Evolutionary conservation across 1,140 invertebrate species (phyloP), one percentile per base, ranked within the genome.

Genomic region (Zaprionus africanus): DNA sequence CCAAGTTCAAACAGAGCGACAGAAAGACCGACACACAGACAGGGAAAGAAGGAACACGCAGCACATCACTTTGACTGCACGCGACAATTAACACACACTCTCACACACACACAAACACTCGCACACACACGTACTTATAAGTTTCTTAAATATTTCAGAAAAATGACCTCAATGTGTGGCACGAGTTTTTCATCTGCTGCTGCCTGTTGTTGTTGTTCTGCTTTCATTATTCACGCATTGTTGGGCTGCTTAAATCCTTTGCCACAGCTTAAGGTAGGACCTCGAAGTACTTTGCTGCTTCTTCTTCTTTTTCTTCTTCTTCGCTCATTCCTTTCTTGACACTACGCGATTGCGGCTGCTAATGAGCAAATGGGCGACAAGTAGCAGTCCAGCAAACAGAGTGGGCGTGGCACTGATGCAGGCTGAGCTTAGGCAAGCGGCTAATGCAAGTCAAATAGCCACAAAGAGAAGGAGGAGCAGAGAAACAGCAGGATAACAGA

Each of bases 81-180:
- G 77, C 74, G 68, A 84, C 81, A 88, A 88, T 84, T 88, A 88
- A 76, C 78, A 71, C 59, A 67, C 61, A 68, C 64, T 67, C 51
- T 46, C 63, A 62, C 53, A 65, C 36, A 54, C 22, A 76, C 24
- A 66, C 22, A 26, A 19, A 54, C n/a, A 36, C 12, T 53, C 13
- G 24, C 15, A 46, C 22, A 66, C n/a, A n/a, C 15, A 34, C 31
- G 2, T 2, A 41, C 38, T 86, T 72, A 74, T 69, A 74, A 60
- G 71, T 75, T 70, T 85, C 78, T 88, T 83, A 70, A 51, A 24
- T 83, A 88, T 88, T 84, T 79, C 67, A 82, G 81, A 79, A 84
- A 84, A 88, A 88, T 88, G 79, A 77, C 77, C 84, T 88, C 76
- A 90, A 83, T 81, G 78, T 73, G 78, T 81, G 78, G 63, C 67